Conservation (phyloP, 2,888 invertebrate genomes). For the Scaptomyza parva region DNA sequence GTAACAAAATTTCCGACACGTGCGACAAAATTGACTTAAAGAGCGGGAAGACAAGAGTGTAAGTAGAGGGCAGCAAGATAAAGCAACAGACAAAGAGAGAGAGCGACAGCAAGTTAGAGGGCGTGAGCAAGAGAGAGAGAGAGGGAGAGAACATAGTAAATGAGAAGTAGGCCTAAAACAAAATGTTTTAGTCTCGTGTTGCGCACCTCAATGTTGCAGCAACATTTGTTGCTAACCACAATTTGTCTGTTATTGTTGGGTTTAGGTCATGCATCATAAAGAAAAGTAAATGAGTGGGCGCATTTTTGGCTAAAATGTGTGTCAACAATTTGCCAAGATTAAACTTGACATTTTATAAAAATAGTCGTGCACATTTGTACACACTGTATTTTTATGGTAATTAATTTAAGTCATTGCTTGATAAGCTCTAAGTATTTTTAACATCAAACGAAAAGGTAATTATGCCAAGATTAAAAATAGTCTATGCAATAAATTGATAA, state of each 20-base stretch:
- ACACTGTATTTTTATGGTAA: not conserved
- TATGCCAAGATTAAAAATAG: not conserved
- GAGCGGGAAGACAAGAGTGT: conserved; percentile 23
- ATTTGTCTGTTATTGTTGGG: not conserved
- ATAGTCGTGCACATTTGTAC: conserved; percentile 32
- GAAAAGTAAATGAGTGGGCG: conserved; percentile 32
- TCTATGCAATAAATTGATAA: not conserved
- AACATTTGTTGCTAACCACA: conserved; percentile 53
- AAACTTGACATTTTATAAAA: conserved; percentile 37
- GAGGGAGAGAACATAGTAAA: conserved; percentile 19
- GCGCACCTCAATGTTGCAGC: conserved; percentile 33
- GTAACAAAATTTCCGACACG: conserved; percentile 81
- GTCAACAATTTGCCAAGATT: conserved; percentile 45
- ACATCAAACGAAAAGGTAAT: not conserved
- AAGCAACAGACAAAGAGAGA: conserved; percentile 17
- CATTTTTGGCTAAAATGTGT: conserved; percentile 38
- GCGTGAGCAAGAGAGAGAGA: conserved; percentile 30
- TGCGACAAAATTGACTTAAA: conserved; percentile 77
- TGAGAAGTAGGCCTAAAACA: conserved; percentile 24
- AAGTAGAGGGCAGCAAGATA: not conserved
- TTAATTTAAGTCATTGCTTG: conserved; percentile 3
- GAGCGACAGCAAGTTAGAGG: too few relatives aligned
- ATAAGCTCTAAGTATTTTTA: conserved; percentile 2
- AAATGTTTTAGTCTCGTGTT: conserved; percentile 17
- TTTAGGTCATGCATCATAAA: conserved; percentile 37